Evolutionary conservation across 1,140 invertebrate genomes (phyloP), one percentile per base, ranked within the genome.

Genomic region (Cepaea nemoralis): DNA sequence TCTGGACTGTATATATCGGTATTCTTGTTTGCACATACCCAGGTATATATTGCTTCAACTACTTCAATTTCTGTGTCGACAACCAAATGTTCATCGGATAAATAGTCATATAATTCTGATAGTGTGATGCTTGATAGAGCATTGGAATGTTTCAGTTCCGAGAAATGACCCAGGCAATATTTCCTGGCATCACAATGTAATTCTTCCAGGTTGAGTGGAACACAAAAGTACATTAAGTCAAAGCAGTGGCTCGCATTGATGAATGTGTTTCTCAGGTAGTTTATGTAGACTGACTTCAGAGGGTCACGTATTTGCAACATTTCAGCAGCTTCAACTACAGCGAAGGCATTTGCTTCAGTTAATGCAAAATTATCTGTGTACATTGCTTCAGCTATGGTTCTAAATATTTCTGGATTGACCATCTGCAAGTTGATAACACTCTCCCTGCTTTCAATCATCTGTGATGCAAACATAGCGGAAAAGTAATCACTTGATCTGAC

Each of bases 391-490:
- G 73, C 14, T 50, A 80, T n/a, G n/a, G 73, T 59, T 59, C 39
- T 37, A 73, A 80, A 80, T 0, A 40, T 42, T 55, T 80, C 48
- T 8, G 40, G 10, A 3, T 70, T 16, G 0, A 80, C 24, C n/a
- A 73, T 37, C 27, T 80, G 27, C 22, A 80, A 27, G 14, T 39
- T 48, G 1, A 80, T 73, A 37, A 55, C 19, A 37, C 59, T 39
- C 73, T 73, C 50, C 22, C 40, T 73, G 27, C 3, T 33, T 73
- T 80, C 78, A 39, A 55, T 33, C 78, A 80, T 80, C 35, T 73
- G 67, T 55, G 69, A 80, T 1, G 66, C 37, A 73, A 80, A 80
- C 78, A 80, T 80, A 22, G 67, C 78, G 22, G 24, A 42, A 35
- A 80, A 80, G 35, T 80, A 80, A 31, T 80, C 67, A 55, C 67